Base-by-base conservation (phyloP, 1,140 invertebrate species). In the Aphaenogaster ashmeadi region DNA sequence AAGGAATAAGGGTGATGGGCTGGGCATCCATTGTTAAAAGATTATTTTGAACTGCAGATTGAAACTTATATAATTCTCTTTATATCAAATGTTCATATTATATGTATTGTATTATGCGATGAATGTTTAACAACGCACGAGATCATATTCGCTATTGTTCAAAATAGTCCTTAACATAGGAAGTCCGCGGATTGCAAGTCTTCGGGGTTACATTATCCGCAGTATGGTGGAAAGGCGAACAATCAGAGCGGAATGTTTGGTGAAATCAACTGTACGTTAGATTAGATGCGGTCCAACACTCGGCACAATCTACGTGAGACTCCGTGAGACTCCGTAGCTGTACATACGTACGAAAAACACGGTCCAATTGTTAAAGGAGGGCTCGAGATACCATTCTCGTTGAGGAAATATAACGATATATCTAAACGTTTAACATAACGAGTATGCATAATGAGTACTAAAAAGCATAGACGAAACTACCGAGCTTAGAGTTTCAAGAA, bases 1-100 rank as follows among this genome's bases (percentile, higher is more conserved):
- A 94, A 93, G 92, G 88, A 92, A 90, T 93, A 91, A 93, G 91
- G 94, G 94, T 95, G 94, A 94, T 94, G 95, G 94, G 94, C 91
- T 90, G 89, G 92, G 90, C 84, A 71, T 87, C 74, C 81, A 87
- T 91, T 88, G 87, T 88, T 86, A 41, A 78, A 83, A 79, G 87
- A 92, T 85, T 89, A 93, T 80, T 86, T 90, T 91, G 67, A 69
- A 89, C 71, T 52, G n/a, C 80, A 13, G 5, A 54, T 83, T 75
- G 41, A 74, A 50, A 72, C 7, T 27, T 69, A 11, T 36, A 71
- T 38, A 62, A 80, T 87, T 86, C 47, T 41, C 18, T 6, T 50
- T 36, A 21, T 36, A 21, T 15, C 21, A 33, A 47, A 13, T 27
- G 5, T 69, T 64, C 0, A 71, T 66, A 5, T 27, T 44, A 52